phyloP scores from a whole-genome alignment of 2,113 vertebrate species.

The rat (Rattus norvegicus) region GRCr8 NC_086021.1:81047001-81047500 shows the following conservation, averaged over 20 bases:
- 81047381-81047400: not conserved
- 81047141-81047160: not conserved
- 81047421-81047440: no score
- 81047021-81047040: conserved; percentile 11
- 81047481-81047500: conserved; percentile 9
- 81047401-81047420: not conserved
- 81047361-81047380: conserved; percentile 26
- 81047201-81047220: not conserved
- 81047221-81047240: not conserved
- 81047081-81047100: not conserved
- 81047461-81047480: not conserved
- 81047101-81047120: not conserved
- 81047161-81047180: not conserved
- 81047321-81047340: not conserved
- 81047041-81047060: not conserved
- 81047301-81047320: conserved; percentile 41
- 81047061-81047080: not conserved
- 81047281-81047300: conserved; percentile 12
- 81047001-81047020: conserved; percentile 4
- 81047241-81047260: not conserved
- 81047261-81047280: not conserved
- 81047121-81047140: not conserved
- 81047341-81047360: conserved; percentile 32
- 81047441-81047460: no score
- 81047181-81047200: no score